Percentiles rank a stretch among this genome's conserved stretches.
These are phyloP conservation scores for Sebastes minor DNA, from an alignment of 2,797 vertebrate species.

Conservation along the genomic window DNA sequence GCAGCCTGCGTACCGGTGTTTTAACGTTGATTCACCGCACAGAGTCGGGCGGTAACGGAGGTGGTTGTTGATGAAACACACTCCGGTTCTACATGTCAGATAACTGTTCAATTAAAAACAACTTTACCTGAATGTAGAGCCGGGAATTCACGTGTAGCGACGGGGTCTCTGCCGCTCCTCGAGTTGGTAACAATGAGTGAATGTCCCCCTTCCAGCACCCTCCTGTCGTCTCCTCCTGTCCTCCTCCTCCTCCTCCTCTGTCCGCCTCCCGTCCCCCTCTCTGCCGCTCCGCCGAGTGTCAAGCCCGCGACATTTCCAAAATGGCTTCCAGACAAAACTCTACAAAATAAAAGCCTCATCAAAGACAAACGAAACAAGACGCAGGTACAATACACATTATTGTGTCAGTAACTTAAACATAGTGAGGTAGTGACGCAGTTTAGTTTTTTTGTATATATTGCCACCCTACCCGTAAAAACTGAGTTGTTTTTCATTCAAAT, in stretches of 20 bases:
- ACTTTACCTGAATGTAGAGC: constrained; percentile 61
- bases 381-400: not conserved
- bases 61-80: not conserved
- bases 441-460: not conserved
- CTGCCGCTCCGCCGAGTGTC: not conserved
- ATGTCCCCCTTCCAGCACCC: constrained; percentile 31
- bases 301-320: not conserved
- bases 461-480: not conserved
- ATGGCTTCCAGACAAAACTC: constrained; percentile 12
- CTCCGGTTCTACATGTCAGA: not conserved
- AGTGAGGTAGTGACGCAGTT: not conserved
- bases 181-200: constrained; percentile 74
- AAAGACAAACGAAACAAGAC: not conserved
- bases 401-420: not conserved
- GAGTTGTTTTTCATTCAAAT: not conserved
- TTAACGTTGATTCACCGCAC: not conserved
- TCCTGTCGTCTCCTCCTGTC: constrained; percentile 30
- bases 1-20: constrained; percentile 26
- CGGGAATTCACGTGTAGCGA: constrained; percentile 44
- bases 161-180: constrained; percentile 48
- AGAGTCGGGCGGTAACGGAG: constrained; percentile 21
- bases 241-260: constrained; percentile 33
- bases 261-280: not conserved
- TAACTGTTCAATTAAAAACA: not conserved
- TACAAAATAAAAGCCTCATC: constrained; percentile 41